Evolutionary conservation across 2,888 invertebrate genomes (phyloP).

Genomic region (Sisyra terminalis): DNA sequence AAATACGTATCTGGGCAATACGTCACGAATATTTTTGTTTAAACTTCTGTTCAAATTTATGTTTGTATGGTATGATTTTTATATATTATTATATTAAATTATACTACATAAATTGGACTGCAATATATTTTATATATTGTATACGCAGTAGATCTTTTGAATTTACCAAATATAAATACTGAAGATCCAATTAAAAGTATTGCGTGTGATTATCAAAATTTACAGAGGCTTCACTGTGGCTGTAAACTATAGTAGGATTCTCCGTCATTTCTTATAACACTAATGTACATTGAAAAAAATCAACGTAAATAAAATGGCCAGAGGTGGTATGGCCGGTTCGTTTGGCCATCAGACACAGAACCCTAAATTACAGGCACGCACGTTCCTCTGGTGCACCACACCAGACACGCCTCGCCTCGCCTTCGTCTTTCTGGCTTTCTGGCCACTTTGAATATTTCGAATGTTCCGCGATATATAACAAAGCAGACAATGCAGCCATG

Average conservation of each 20-base stretch:
- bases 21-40: too few relatives aligned
- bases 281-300: background rate
- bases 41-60: too few relatives aligned
- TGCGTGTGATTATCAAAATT: too few relatives aligned
- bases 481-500: background rate
- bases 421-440: background rate
- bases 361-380: slow-evolving; percentile 2
- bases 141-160: too few relatives aligned
- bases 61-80: too few relatives aligned
- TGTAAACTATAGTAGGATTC: background rate
- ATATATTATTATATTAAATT: too few relatives aligned
- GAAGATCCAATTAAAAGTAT: too few relatives aligned
- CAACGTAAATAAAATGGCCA: background rate
- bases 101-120: too few relatives aligned
- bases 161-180: too few relatives aligned
- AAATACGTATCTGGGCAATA: too few relatives aligned
- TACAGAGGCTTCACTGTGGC: background rate
- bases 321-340: background rate
- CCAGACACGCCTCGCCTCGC: too few relatives aligned
- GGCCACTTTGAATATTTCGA: background rate
- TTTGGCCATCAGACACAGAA: background rate
- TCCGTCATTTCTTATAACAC: background rate
- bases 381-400: background rate
- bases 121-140: too few relatives aligned
- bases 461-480: background rate